Conservation (phyloP, 2,797 vertebrate genomes). For the Pangasius macronema region DNA sequence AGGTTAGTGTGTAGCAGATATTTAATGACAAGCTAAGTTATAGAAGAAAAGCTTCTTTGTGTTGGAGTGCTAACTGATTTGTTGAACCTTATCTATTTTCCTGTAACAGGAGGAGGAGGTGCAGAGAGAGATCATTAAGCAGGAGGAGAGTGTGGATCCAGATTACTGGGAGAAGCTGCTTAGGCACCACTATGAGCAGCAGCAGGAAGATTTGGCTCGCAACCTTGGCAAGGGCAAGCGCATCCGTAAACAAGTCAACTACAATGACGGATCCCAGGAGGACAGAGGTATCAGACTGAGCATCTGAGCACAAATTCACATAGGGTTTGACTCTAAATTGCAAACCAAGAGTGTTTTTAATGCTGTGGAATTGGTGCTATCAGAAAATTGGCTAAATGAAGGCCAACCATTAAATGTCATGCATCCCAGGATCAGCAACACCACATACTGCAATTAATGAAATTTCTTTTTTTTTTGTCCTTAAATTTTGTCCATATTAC, state of each 20-base stretch:
- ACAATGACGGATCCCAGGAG: conserved; percentile 97
- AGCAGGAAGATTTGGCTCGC: conserved; percentile 94
- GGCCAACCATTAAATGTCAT: not conserved
- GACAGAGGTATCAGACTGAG: conserved; percentile 83
- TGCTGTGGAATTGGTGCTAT: not conserved
- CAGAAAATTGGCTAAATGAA: not conserved
- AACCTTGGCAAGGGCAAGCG: conserved; percentile 97
- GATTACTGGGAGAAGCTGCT: conserved; percentile 99
- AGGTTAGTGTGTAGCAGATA: conserved; percentile 74
- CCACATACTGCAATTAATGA: not conserved
- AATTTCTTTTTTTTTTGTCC: not conserved
- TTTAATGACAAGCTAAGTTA: not conserved
- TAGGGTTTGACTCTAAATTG: not conserved
- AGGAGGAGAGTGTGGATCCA: conserved; percentile 96
- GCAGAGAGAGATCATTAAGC: conserved; percentile 96
- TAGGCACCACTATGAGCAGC: conserved; percentile 96
- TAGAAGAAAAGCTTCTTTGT: not conserved
- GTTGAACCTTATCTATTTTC: not conserved
- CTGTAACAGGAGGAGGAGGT: conserved; percentile 92
- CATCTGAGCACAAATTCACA: not conserved
- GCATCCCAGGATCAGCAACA: not conserved
- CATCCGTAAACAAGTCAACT: conserved; percentile 99
- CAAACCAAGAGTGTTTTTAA: not conserved
- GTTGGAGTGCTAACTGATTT: no score
- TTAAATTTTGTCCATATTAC: not conserved